Conservation (phyloP, 2,797 vertebrate genomes). For the Cyclura pinguis region DNA sequence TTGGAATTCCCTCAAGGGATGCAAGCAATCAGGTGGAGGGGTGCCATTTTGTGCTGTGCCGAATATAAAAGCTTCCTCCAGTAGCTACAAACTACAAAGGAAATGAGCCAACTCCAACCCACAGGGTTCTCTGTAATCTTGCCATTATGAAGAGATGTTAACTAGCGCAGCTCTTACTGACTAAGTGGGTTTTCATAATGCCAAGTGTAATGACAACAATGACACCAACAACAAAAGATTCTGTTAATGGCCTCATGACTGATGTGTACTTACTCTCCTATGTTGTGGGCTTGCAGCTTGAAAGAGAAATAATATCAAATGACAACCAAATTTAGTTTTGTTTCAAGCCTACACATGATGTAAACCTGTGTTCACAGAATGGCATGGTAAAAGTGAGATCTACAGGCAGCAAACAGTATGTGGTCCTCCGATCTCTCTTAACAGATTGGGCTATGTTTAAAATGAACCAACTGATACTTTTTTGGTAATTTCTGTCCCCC, state of each 20-base stretch:
- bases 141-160: background rate
- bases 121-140: background rate
- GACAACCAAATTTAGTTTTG: background rate
- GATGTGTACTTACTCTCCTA: background rate
- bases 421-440: no score
- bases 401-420: no score
- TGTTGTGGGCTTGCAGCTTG: background rate
- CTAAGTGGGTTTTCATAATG: conserved; percentile 17
- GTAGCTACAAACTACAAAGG: background rate
- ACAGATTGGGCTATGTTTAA: no score
- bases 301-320: background rate
- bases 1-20: no score
- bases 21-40: background rate
- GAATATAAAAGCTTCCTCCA: background rate
- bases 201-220: background rate
- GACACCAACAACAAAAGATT: no score
- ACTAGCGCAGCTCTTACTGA: background rate
- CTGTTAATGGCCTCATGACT: background rate
- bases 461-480: no score
- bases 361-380: background rate
- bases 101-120: background rate
- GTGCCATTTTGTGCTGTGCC: background rate
- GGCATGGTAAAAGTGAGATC: no score
- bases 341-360: background rate
- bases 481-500: no score